Evolutionary conservation across 2,888 invertebrate genomes (phyloP).

Genomic region (Phorcus lineatus): DNA sequence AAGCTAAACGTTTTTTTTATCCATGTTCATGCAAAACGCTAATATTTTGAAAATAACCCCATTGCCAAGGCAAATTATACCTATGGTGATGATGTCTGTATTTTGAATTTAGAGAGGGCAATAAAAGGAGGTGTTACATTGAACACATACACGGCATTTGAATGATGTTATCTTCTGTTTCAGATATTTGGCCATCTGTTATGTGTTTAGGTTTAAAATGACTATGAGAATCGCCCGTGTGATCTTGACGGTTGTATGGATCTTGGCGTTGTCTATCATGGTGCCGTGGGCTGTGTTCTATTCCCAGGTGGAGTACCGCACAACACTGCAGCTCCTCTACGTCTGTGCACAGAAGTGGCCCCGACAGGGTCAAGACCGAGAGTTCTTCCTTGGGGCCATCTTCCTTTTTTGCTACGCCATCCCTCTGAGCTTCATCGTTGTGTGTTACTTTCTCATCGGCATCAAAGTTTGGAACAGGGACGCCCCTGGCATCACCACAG

Average conservation of each 20-base stretch:
- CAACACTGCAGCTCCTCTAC: constrained; percentile 30
- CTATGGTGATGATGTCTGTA: too few species aligned
- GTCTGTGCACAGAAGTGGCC: constrained; percentile 82
- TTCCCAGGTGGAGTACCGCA: constrained; percentile 76
- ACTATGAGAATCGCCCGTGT: constrained; percentile 90
- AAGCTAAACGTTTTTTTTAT: too few species aligned
- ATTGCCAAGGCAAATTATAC: too few species aligned
- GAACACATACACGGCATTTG: too few species aligned
- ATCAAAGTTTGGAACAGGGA: constrained; percentile 90
- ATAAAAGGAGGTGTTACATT: too few species aligned
- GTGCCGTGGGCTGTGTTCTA: constrained; percentile 94
- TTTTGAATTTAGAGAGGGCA: too few species aligned
- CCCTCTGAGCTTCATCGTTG: constrained; percentile 91
- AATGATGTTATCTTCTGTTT: constrained; percentile 59
- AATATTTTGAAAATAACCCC: too few species aligned
- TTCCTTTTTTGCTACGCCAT: constrained; percentile 92
- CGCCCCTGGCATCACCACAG: constrained; percentile 86
- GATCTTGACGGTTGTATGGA: constrained; percentile 93
- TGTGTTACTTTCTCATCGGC: constrained; percentile 95
- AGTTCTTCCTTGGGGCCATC: constrained; percentile 92
- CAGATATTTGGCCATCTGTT: constrained; percentile 97
- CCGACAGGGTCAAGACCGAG: constrained; percentile 85
- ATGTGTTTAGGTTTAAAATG: constrained; percentile 93
- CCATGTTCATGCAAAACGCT: too few species aligned
- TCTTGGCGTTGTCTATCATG: constrained; percentile 88